Conservation (phyloP, 2,797 vertebrate genomes). For the Macropus fuliginosus region DNA sequence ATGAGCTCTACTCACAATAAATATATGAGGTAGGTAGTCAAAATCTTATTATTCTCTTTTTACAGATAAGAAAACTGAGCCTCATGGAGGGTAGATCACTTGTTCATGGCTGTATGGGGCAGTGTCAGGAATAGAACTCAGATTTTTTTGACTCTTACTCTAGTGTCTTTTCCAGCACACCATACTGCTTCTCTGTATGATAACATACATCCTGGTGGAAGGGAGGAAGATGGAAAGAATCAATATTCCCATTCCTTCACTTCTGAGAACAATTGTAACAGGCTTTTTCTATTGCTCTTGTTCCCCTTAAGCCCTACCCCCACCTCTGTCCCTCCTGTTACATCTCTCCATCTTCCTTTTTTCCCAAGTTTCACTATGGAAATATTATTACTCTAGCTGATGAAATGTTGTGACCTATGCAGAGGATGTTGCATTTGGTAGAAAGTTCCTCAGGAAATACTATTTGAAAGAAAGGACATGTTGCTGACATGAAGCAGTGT, state of each 20-base stretch:
- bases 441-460: too few species aligned
- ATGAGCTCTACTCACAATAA: not conserved
- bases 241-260: not conserved
- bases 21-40: not conserved
- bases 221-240: not conserved
- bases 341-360: not conserved
- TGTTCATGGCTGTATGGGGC: not conserved
- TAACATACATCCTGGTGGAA: not conserved
- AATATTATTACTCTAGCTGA: not conserved
- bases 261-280: not conserved
- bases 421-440: not conserved
- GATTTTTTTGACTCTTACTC: not conserved
- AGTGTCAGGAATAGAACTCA: not conserved
- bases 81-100: not conserved
- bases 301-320: not conserved
- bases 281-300: not conserved
- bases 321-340: not conserved
- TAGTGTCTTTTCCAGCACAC: not conserved
- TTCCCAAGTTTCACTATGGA: not conserved
- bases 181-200: not conserved
- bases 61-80: not conserved
- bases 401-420: not conserved
- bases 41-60: too few species aligned
- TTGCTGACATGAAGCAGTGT: not conserved
- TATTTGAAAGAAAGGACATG: not conserved